Evolutionary conservation across 2,797 vertebrate species (phyloP).

Genomic region (Pelodytes ibericus): DNA sequence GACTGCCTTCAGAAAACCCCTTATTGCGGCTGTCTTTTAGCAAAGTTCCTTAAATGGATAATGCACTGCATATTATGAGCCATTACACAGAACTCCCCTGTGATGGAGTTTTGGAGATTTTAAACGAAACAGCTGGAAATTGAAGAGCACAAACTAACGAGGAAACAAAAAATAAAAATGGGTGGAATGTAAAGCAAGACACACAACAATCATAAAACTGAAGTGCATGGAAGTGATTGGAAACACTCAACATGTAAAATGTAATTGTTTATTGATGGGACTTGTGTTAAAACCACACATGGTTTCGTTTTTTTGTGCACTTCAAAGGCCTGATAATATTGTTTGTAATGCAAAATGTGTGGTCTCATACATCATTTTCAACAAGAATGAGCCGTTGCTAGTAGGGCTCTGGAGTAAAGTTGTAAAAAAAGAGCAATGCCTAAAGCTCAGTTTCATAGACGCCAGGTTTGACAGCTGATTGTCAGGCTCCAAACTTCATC

Average conservation of each 20-base stretch:
- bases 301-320: too few species aligned
- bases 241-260: slow-evolving; percentile 34
- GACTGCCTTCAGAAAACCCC: slow-evolving; percentile 88
- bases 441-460: too few species aligned
- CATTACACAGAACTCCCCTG: slow-evolving; percentile 86
- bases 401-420: too few species aligned
- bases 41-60: slow-evolving; percentile 85
- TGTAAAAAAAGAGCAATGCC: too few species aligned
- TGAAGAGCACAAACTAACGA: slow-evolving; percentile 73
- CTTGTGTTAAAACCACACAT: neutral
- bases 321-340: too few species aligned
- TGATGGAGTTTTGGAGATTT: slow-evolving; percentile 82
- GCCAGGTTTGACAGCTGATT: too few species aligned
- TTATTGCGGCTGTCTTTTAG: slow-evolving; percentile 85
- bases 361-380: too few species aligned
- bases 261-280: slow-evolving; percentile 10
- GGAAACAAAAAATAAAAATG: slow-evolving; percentile 70
- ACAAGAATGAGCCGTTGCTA: too few species aligned
- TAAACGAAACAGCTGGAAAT: slow-evolving; percentile 80
- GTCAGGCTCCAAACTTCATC: too few species aligned
- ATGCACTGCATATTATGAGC: slow-evolving; percentile 88
- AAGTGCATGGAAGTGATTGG: slow-evolving; percentile 20
- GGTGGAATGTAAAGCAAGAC: slow-evolving; percentile 34
- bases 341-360: too few species aligned
- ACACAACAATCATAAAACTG: slow-evolving; percentile 11